Base-by-base conservation (phyloP, 2,113 vertebrate genomes). In the Accipiter cooperii region DNA sequence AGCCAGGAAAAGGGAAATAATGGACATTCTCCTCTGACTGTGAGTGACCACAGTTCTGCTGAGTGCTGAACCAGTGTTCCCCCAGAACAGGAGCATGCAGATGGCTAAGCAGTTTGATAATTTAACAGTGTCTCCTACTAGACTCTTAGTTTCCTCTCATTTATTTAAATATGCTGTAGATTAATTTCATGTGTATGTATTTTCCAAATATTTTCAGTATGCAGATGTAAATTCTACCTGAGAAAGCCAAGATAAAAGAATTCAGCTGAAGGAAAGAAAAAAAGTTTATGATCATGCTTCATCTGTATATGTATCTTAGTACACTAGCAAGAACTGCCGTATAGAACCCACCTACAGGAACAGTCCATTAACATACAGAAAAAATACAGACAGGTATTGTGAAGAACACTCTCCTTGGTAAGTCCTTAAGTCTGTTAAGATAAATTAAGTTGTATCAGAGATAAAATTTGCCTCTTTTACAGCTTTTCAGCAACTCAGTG, bases 281-380 rank as follows among this genome's bases (percentile, higher is more conserved):
- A 76, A 73, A 29, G 10, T 40, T 81, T 21, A 38, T 0, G 0
- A 55, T 4, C 10, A 0, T 34, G 36, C 18, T 69, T 88, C 40
- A 40, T 34, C 26, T 54, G 8, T 21, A 11, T 19, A 34, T 4
- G 12, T 58, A 42, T 29, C 13, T 66, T 60, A 74, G 31, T n/a
- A 63, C 33, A 17, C 15, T 38, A 51, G 20, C 0, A 3, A 83
- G 61, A 93, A 47, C 29, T 65, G 44, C 17, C 2, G 0, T 34
- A 73, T 2, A 73, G 46, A 89, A 89, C 44, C 6, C 40, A 64
- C 8, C 17, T 55, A 52, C 5, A 58, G 42, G 33, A 58, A 47
- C 12, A 58, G 31, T 7, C 21, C 34, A 54, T 36, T 63, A 63
- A 64, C 38, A 84, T 20, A 83, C 11, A 58, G 38, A 57, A 90